These are phyloP conservation scores for Dasysyrphus albostriatus DNA, from an alignment of 2,888 invertebrate genomes.

Conservation along the genomic window DNA sequence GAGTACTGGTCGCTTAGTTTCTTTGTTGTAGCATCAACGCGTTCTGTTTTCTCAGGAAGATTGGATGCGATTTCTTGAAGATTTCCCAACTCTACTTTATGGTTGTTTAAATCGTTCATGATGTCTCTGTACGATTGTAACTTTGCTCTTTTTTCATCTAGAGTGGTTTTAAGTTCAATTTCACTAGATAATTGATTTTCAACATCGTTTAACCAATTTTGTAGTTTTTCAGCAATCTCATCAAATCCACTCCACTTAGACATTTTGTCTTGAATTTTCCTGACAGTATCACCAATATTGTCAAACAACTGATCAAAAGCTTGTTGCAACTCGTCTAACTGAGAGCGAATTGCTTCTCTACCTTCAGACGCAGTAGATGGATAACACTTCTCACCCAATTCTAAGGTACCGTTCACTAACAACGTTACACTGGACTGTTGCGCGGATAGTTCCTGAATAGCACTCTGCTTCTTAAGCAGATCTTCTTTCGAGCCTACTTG, in stretches of 20 bases:
- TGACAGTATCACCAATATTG: constrained; percentile 90
- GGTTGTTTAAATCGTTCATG: constrained; percentile 92
- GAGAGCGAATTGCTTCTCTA: constrained; percentile 92
- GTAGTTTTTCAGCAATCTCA: constrained; percentile 91
- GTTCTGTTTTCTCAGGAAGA: constrained; percentile 91
- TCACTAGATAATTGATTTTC: constrained; percentile 91
- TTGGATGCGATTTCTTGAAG: constrained; percentile 91
- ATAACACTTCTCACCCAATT: constrained; percentile 94
- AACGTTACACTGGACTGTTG: constrained; percentile 91
- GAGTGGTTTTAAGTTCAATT: constrained; percentile 91
- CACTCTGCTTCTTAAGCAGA: constrained; percentile 88
- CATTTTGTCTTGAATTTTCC: constrained; percentile 92
- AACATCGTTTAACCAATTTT: constrained; percentile 90
- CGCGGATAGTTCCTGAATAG: constrained; percentile 89
- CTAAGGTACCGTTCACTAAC: constrained; percentile 92
- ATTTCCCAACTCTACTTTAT: constrained; percentile 93
- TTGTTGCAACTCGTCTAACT: constrained; percentile 93
- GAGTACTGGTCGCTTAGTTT: constrained; percentile 90
- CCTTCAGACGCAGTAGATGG: constrained; percentile 94
- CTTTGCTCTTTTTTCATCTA: constrained; percentile 96
- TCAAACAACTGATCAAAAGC: constrained; percentile 93
- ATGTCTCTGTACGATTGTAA: constrained; percentile 92
- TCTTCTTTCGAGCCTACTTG: constrained; percentile 88
- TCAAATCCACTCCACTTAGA: constrained; percentile 96
- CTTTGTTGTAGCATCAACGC: constrained; percentile 89